Evolutionary conservation across 2,888 invertebrate species (phyloP).

Genomic region (Melieria picta): DNA sequence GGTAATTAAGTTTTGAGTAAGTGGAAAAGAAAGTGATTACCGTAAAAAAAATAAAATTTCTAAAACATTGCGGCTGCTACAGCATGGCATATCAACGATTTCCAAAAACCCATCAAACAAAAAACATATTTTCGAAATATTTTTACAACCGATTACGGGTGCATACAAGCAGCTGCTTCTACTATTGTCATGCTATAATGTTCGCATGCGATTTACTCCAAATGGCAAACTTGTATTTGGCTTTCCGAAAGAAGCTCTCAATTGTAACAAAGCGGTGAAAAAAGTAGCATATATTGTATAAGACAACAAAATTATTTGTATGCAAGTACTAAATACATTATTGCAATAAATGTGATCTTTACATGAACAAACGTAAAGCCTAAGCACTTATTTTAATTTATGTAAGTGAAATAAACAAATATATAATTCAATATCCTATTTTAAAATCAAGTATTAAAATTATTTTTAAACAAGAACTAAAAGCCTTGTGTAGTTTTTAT

Average conservation of each 20-base stretch:
- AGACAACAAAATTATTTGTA: background rate
- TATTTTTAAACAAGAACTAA: no score
- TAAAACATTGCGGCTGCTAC: no score
- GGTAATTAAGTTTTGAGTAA: no score
- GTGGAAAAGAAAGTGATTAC: no score
- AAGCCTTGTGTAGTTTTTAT: slow-evolving; percentile 4
- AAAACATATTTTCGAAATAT: background rate
- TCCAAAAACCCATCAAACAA: background rate
- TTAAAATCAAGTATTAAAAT: no score
- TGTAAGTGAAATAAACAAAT: no score
- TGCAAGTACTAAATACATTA: background rate
- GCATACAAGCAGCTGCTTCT: slow-evolving; percentile 6
- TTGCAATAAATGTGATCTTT: slow-evolving; percentile 22
- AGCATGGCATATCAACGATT: background rate
- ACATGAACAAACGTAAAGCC: background rate
- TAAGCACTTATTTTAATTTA: background rate
- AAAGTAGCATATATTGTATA: background rate
- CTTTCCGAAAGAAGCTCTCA: no score
- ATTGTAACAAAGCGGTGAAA: no score
- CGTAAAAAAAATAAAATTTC: no score
- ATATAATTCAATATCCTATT: no score
- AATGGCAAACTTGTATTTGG: no score
- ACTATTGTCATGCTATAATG: background rate
- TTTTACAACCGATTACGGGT: background rate
- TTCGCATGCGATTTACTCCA: background rate